Percentiles rank a stretch among this genome's conserved stretches.
These are phyloP conservation scores for Anguilla megastoma DNA, from an alignment of 2,797 vertebrate genomes.

Conservation along the genomic window DNA sequence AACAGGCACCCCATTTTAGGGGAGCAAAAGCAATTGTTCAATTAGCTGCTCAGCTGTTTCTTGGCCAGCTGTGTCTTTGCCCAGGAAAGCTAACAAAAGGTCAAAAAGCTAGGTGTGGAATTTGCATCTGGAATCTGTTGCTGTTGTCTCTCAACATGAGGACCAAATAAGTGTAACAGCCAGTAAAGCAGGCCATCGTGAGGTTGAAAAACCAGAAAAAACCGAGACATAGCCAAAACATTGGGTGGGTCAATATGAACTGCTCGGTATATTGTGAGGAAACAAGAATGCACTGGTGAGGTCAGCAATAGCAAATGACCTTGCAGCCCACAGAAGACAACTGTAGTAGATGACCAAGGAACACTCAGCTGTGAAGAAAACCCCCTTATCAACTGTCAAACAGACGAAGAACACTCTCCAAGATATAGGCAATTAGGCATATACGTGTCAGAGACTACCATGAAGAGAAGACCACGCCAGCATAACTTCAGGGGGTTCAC, in stretches of 20 bases:
- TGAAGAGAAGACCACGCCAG: neutral
- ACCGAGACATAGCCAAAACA: too few relatives aligned
- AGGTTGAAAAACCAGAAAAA: too few relatives aligned
- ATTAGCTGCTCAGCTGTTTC: neutral
- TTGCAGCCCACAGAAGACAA: neutral
- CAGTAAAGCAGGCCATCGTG: neutral
- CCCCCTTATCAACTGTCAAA: neutral
- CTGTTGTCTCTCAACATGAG: neutral
- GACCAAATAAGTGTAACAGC: neutral
- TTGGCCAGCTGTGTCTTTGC: neutral
- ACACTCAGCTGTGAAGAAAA: neutral
- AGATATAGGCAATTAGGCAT: neutral
- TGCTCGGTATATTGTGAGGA: neutral
- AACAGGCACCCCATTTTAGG: neutral
- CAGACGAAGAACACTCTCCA: neutral
- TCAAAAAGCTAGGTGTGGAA: neutral
- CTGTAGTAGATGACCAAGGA: neutral
- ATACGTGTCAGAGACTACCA: neutral
- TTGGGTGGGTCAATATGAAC: neutral
- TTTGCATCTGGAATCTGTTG: neutral
- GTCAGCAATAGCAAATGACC: neutral
- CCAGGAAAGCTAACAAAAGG: neutral
- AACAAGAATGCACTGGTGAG: neutral
- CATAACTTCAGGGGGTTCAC: neutral
- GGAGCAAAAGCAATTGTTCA: neutral